Evolutionary conservation across 2,888 invertebrate species (phyloP), one percentile per base, ranked within the genome.

Genomic region (Portevinia maculata): DNA sequence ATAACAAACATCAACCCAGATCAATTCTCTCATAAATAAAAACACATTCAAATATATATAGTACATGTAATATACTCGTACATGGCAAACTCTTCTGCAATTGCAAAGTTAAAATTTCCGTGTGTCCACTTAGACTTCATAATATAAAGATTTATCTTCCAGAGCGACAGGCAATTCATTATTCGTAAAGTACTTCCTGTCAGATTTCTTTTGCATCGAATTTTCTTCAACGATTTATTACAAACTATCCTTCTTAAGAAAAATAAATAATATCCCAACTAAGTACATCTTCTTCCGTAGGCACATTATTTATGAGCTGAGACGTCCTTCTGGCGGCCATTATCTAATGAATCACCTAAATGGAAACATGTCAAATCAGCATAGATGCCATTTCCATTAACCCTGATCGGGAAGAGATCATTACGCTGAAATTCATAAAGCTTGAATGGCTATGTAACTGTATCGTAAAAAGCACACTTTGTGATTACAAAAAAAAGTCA

Each of bases 311-410:
- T 81, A 81, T 70, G 81, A 81, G 75, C 53, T 8, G 17, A 48
- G 53, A 65, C 64, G 76, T 70, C 81, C 81, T 81, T 81, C 76
- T 65, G 59, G 52, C 59, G 41, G 39, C 65, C 55, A 69, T 30
- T 60, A 81, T 76, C 81, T 75, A 76, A 76, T 81, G 81, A 81
- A 81, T 81, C 81, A 81, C 59, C 21, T 3, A 13, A 81, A 53
- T 59, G 57, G 65, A 76, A 70, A 75, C 70, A 59, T 65, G 76
- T 76, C 81, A 81, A 81, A 57, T 76, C 59, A 30, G 53, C 59
- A 59, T 70, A 79, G 62, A 75, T 62, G 69, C 75, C 75, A 75
- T 62, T 75, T 75, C 75, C 69, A 75, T 79, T 79, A 79, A 75
- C 79, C 75, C 70, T 57, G 69, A 75, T 70, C 64, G 57, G 81